Conservation (phyloP, 2,113 vertebrate genomes). For the Aptenodytes forsteri region DNA sequence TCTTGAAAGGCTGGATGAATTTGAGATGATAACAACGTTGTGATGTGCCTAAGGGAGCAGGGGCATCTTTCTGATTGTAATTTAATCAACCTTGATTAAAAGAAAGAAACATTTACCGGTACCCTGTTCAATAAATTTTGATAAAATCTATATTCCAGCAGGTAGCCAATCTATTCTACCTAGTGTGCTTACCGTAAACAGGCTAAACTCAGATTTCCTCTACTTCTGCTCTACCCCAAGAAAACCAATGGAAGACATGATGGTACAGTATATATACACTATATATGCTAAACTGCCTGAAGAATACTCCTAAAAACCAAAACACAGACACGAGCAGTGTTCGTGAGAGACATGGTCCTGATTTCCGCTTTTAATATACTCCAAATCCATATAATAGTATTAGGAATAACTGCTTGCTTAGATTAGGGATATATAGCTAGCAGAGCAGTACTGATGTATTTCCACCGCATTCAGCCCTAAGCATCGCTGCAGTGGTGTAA, state of each 20-base stretch:
- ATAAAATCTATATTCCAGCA: slow-evolving; percentile 16
- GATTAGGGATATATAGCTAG: not conserved
- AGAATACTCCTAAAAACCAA: not conserved
- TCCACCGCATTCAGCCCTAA: not conserved
- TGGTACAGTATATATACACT: not conserved
- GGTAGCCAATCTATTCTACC: not conserved
- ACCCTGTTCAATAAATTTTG: slow-evolving; percentile 38
- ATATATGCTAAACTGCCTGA: not conserved
- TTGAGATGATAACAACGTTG: slow-evolving; percentile 70
- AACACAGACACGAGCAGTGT: not conserved
- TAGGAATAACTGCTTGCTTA: not conserved
- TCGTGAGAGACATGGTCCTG: not conserved
- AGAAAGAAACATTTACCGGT: slow-evolving; percentile 45
- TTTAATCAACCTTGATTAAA: slow-evolving; percentile 70
- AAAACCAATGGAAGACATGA: not conserved
- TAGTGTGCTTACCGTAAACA: not conserved
- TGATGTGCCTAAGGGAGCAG: slow-evolving; percentile 38
- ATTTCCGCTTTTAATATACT: not conserved
- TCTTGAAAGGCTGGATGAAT: slow-evolving; percentile 66
- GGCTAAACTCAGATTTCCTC: not conserved
- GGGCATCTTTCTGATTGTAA: slow-evolving; percentile 36
- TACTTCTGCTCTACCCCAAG: not conserved
- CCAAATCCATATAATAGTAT: not conserved
- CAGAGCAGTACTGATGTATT: not conserved
- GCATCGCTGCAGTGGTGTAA: not conserved